These are phyloP conservation scores for Habrosyne pyritoides DNA, from an alignment of 2,888 invertebrate genomes.

Conservation along the genomic window DNA sequence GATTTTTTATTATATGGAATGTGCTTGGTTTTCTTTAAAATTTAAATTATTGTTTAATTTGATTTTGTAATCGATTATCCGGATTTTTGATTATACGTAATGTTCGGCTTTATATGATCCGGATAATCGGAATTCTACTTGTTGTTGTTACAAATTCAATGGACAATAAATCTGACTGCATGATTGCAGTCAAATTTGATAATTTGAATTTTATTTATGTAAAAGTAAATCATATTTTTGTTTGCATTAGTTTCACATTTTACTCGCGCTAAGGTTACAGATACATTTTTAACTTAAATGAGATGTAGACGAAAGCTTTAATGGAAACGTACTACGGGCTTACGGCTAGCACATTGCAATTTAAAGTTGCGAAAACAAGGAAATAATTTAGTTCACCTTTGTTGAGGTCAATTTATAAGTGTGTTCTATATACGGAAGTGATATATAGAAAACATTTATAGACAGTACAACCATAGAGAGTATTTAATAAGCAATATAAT, in stretches of 20 bases:
- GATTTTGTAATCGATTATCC: too few species aligned
- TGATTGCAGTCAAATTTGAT: too few species aligned
- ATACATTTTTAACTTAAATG: slow-evolving; percentile 35
- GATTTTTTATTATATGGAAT: too few species aligned
- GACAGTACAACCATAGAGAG: too few species aligned
- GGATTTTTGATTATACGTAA: too few species aligned
- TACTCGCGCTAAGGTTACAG: slow-evolving; percentile 8
- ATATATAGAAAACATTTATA: too few species aligned
- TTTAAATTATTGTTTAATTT: too few species aligned
- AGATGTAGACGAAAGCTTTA: slow-evolving; percentile 31
- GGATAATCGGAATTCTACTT: too few species aligned
- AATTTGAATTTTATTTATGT: not conserved
- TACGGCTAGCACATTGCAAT: slow-evolving; percentile 28
- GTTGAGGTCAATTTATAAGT: not conserved
- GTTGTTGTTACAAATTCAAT: not conserved
- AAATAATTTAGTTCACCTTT: not conserved
- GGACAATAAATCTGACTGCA: not conserved
- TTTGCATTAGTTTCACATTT: not conserved
- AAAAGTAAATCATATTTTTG: not conserved
- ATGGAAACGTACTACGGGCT: slow-evolving; percentile 31
- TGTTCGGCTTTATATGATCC: too few species aligned
- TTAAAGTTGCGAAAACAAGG: slow-evolving; percentile 27
- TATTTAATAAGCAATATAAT: too few species aligned
- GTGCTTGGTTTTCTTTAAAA: too few species aligned
- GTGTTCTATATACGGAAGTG: not conserved